A percentile compares a stretch with the other conserved stretches of the same genome.
Conservation (phyloP, 2,888 invertebrate species). For the Nesidiocoris tenuis region DNA sequence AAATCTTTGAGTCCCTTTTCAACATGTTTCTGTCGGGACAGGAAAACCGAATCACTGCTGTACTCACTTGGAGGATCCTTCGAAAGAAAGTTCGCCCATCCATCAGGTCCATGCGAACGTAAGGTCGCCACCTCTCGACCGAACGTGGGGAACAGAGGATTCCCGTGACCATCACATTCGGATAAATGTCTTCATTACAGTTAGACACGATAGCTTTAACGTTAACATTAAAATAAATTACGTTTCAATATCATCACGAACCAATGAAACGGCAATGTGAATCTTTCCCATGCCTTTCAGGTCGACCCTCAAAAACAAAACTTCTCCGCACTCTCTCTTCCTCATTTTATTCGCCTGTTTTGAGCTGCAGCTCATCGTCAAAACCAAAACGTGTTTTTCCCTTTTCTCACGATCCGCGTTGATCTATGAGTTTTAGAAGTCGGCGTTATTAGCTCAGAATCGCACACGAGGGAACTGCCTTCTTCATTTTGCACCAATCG, state of each 20-base stretch:
- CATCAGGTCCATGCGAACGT: neutral
- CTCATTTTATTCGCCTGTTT: neutral
- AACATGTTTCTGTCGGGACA: too few relatives aligned
- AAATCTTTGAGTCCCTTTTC: too few relatives aligned
- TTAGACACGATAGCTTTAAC: slow-evolving; percentile 19
- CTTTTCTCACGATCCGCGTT: slow-evolving; percentile 17
- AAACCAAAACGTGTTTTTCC: slow-evolving; percentile 25
- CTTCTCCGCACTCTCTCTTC: neutral
- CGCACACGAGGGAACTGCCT: neutral
- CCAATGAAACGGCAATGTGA: neutral
- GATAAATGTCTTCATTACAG: slow-evolving; percentile 26
- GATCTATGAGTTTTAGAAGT: slow-evolving; percentile 21
- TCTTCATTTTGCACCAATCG: neutral
- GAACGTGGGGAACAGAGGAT: neutral
- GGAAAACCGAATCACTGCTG: too few relatives aligned
- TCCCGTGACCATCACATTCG: neutral
- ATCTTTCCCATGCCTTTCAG: neutral
- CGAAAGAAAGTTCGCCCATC: neutral
- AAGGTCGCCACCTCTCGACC: neutral
- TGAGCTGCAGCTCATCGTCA: neutral
- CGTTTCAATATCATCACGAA: slow-evolving; percentile 28
- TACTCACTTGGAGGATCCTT: neutral
- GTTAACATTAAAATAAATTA: slow-evolving; percentile 33
- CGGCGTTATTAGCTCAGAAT: neutral
- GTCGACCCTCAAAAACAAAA: neutral